A percentile compares a stretch with the other conserved stretches of the same genome.
These are phyloP conservation scores for Drosophila nr. fundita DNA, from an alignment of 2,888 invertebrate species.

Conservation along the genomic window DNA sequence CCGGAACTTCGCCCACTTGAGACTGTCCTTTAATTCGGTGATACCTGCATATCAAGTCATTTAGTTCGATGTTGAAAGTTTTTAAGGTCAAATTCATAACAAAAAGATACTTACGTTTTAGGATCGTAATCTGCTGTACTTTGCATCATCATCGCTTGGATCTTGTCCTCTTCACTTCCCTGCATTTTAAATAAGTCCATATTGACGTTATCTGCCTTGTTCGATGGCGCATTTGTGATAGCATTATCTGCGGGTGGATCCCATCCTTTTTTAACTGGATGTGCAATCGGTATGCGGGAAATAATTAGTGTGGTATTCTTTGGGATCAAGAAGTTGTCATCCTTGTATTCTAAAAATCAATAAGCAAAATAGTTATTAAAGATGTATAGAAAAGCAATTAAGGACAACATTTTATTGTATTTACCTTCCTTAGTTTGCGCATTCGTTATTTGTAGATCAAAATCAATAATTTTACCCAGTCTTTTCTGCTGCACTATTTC, in stretches of 20 bases:
- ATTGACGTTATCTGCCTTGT: constrained; percentile 86
- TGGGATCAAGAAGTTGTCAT: constrained; percentile 95
- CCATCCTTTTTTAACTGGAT: constrained; percentile 92
- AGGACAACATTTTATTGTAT: neutral
- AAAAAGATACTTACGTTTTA: constrained; percentile 90
- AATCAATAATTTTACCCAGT: constrained; percentile 96
- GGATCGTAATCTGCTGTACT: constrained; percentile 99
- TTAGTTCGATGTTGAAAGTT: neutral
- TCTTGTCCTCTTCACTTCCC: constrained; percentile 98
- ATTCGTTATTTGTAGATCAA: constrained; percentile 98
- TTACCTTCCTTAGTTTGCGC: constrained; percentile 98
- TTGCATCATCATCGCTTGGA: constrained; percentile 98
- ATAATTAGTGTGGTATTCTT: constrained; percentile 99
- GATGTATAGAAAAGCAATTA: neutral
- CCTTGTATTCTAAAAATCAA: constrained; percentile 91
- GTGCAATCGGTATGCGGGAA: constrained; percentile 94
- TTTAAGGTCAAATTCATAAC: neutral
- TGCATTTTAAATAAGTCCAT: constrained; percentile 95
- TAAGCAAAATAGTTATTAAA: neutral
- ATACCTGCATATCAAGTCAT: constrained; percentile 87
- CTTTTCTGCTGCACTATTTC: constrained; percentile 97
- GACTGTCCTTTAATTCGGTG: constrained; percentile 94
- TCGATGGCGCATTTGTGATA: constrained; percentile 35
- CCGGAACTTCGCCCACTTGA: constrained; percentile 95
- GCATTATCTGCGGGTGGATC: constrained; percentile 86